Conservation (phyloP, 1,140 invertebrate genomes). For the Neodiprion pinetum region DNA sequence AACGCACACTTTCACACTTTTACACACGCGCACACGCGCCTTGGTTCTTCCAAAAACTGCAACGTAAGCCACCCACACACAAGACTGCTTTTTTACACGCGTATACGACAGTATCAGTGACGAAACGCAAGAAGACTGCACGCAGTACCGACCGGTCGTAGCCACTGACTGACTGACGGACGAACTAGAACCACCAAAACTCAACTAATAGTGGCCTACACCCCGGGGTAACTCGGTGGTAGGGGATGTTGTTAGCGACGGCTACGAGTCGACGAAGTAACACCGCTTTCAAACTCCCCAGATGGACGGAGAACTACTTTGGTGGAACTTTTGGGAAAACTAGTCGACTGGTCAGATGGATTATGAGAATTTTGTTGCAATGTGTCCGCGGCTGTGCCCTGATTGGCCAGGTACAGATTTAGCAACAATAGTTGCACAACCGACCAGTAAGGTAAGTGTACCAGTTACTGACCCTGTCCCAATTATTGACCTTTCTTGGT, state of each 20-base stretch:
- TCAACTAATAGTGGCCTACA: conserved; percentile 19
- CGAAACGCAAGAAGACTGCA: background rate
- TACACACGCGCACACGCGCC: background rate
- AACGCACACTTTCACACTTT: conserved; percentile 15
- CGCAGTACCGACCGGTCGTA: background rate
- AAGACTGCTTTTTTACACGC: background rate
- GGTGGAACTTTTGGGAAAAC: no score
- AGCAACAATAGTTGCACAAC: no score
- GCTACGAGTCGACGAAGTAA: background rate
- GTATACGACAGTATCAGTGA: background rate
- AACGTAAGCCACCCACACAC: background rate
- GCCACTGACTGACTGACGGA: conserved; percentile 3
- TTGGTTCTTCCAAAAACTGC: no score
- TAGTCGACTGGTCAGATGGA: no score
- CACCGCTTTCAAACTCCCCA: no score
- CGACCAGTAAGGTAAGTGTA: no score
- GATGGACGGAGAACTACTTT: no score
- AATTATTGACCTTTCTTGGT: no score
- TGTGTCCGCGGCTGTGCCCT: no score
- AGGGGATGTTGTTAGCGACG: background rate
- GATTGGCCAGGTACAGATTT: no score
- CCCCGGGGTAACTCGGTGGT: conserved; percentile 6
- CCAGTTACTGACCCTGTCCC: no score
- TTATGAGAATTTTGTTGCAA: no score
- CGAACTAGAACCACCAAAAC: conserved; percentile 8